Evolutionary conservation across 2,888 invertebrate genomes (phyloP), one percentile per base, ranked within the genome.

Genomic region (Nemotelus pantherinus): DNA sequence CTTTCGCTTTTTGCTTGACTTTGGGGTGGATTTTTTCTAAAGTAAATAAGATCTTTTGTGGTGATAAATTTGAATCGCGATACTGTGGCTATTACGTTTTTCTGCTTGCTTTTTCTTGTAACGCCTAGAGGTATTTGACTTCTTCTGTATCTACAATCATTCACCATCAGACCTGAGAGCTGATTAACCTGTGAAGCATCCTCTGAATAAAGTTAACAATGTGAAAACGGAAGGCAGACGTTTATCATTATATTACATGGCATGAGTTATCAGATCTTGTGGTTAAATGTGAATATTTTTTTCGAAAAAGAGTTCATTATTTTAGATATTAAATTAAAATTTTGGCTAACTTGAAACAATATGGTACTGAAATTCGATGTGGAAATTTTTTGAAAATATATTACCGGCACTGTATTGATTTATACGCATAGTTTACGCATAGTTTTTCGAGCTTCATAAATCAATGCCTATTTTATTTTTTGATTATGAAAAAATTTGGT

Each of bases 41-140:
- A n/a, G 60, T n/a, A 60, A 60, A 60, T 60, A 60, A 60, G 60
- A 39, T 60, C 39, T 25, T 60, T 60, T 60, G 60, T 25, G 60
- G 3, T 39, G 60, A 60, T 60, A 60, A 60, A 2, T 60, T 60
- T 60, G 25, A 60, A 60, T 60, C 60, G 60, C 60, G 60, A 50
- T 50, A 5, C 50, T 50, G 5, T 5, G 50, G 50, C 9, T 50
- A 50, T 50, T 50, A 50, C 50, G 9, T 50, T 50, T 50, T 50
- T 50, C 9, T 9, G 6, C 50, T 25, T 7, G 50, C 9, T 50
- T 9, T 7, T 50, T 50, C 1, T 25, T 25, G 25, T 25, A 25
- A 25, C 25, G 25, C 25, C 25, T 25, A 25, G 25, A 25, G 25
- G 25, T 25, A 25, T 25, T 25, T 25, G 25, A 25, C 25, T 25